These are phyloP conservation scores for Oceanodroma tethys DNA, from an alignment of 2,113 vertebrate species.

Conservation along the genomic window DNA sequence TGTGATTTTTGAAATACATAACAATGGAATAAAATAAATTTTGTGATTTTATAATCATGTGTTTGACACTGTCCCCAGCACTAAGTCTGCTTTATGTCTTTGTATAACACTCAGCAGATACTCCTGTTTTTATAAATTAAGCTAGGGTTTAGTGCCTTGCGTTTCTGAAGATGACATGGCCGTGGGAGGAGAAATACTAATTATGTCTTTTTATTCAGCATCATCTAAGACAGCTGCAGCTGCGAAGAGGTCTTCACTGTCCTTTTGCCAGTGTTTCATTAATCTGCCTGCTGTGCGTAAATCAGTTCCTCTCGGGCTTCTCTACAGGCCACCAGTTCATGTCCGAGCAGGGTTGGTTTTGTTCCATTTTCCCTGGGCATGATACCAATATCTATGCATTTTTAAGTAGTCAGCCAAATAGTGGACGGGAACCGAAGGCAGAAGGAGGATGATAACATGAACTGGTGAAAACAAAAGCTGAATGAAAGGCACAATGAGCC, in stretches of 20 bases:
- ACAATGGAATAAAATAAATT: background rate
- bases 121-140: slow-evolving; percentile 17
- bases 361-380: background rate
- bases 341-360: background rate
- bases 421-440: background rate
- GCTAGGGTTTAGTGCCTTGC: background rate
- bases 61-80: background rate
- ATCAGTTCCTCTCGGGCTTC: background rate
- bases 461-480: background rate
- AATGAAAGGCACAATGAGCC: background rate
- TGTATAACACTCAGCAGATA: background rate
- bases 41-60: background rate
- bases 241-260: background rate
- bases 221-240: background rate
- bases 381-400: background rate
- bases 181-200: background rate
- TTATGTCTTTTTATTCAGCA: background rate
- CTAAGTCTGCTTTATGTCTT: background rate
- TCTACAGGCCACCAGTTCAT: background rate
- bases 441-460: background rate
- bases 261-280: background rate
- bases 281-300: background rate
- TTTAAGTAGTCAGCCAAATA: background rate
- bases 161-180: background rate
- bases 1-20: background rate